phyloP scores from a whole-genome alignment of 2,888 invertebrate genomes.

The Macaria notata region DNA sequence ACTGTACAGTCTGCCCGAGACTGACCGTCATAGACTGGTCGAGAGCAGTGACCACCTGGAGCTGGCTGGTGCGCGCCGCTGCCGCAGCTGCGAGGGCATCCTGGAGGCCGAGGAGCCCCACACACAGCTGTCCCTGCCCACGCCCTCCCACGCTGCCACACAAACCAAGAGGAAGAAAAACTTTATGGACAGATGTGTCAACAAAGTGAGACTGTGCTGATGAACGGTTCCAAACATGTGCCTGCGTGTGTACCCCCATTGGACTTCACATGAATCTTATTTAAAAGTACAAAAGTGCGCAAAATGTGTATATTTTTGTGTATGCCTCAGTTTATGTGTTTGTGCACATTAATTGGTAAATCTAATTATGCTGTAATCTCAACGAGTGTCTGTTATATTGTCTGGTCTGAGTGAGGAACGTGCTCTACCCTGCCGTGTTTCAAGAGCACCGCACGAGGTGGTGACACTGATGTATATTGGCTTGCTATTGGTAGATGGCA shows the following conservation, averaged over 20 bases:
- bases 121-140: slow-evolving; percentile 80
- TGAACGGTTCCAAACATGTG: slow-evolving; percentile 54
- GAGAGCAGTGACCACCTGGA: slow-evolving; percentile 67
- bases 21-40: no score
- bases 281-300: slow-evolving; percentile 79
- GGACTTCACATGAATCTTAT: slow-evolving; percentile 72
- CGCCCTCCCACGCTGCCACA: slow-evolving; percentile 80
- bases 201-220: slow-evolving; percentile 90
- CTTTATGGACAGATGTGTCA: slow-evolving; percentile 93
- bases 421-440: slow-evolving; percentile 71
- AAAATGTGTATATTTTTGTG: slow-evolving; percentile 77
- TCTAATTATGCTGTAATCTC: slow-evolving; percentile 72
- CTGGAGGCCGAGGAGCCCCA: slow-evolving; percentile 79
- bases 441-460: slow-evolving; percentile 70
- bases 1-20: slow-evolving; percentile 69
- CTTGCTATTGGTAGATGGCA: slow-evolving; percentile 75
- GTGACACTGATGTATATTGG: slow-evolving; percentile 47
- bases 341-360: slow-evolving; percentile 62
- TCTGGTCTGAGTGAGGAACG: slow-evolving; percentile 52
- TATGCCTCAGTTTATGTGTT: slow-evolving; percentile 63
- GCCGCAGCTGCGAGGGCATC: slow-evolving; percentile 84
- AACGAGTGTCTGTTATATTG: slow-evolving; percentile 67
- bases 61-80: slow-evolving; percentile 64
- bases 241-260: slow-evolving; percentile 74
- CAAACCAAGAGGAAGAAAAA: slow-evolving; percentile 88